phyloP scores from a whole-genome alignment of 2,888 invertebrate genomes.

The Thelaira solivaga region DNA sequence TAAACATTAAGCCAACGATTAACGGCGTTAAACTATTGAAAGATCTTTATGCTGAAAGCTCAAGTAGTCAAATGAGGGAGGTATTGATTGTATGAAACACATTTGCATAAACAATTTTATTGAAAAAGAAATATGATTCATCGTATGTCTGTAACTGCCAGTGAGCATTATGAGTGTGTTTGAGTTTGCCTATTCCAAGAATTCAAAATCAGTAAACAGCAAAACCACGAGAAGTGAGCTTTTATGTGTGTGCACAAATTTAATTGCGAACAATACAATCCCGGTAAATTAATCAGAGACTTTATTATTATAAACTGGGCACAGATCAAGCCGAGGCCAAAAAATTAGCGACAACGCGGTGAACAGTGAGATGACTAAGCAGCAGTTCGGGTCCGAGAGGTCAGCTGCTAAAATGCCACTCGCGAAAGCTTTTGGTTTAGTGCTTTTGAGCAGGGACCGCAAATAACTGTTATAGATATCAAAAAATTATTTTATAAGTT shows the following conservation, averaged over 20 bases:
- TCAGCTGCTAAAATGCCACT: no score
- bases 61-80: slow-evolving; percentile 5
- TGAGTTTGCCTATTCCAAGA: slow-evolving; percentile 40
- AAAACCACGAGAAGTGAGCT: not conserved
- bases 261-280: not conserved
- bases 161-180: slow-evolving; percentile 25
- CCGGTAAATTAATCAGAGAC: not conserved
- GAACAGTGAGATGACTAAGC: no score
- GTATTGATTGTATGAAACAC: not conserved
- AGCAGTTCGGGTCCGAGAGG: no score
- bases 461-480: no score
- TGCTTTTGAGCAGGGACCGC: no score
- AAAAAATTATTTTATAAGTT: no score
- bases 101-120: slow-evolving; percentile 31
- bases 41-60: not conserved
- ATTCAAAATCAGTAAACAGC: slow-evolving; percentile 28
- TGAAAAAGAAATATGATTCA: slow-evolving; percentile 51
- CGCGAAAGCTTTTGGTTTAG: no score
- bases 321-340: not conserved
- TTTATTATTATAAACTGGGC: not conserved
- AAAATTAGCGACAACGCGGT: not conserved
- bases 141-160: slow-evolving; percentile 17
- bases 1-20: not conserved
- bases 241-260: not conserved
- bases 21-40: not conserved